Percentiles rank a stretch among this genome's conserved stretches.
Conservation (phyloP, 2,888 invertebrate species). For the Pherbina coryleti region DNA sequence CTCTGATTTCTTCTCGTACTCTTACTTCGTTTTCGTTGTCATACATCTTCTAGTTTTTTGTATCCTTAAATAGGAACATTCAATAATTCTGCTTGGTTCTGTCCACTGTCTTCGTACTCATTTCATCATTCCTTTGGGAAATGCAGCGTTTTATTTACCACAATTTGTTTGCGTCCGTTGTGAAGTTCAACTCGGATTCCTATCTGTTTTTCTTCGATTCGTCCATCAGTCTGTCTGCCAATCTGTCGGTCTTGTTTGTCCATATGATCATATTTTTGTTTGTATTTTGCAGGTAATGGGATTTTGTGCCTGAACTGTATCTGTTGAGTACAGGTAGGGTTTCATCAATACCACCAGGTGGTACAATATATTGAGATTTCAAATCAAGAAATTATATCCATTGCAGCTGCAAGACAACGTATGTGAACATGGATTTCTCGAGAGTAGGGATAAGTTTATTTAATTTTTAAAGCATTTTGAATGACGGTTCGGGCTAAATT, state of each 20-base stretch:
- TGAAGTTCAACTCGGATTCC: not conserved
- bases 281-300: not conserved
- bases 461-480: too few relatives aligned
- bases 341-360: too few relatives aligned
- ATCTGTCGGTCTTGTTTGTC: not conserved
- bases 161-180: slow-evolving; percentile 10
- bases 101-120: not conserved
- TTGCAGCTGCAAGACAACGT: too few relatives aligned
- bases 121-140: not conserved
- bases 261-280: not conserved
- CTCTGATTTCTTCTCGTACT: not conserved
- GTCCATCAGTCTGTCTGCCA: not conserved
- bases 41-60: not conserved
- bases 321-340: too few relatives aligned
- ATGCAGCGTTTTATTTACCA: not conserved
- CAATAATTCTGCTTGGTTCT: not conserved
- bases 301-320: not conserved
- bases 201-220: not conserved
- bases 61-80: not conserved
- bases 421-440: too few relatives aligned
- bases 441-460: too few relatives aligned
- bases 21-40: not conserved
- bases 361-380: too few relatives aligned
- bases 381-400: too few relatives aligned
- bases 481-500: too few relatives aligned